Percentiles rank a stretch among this genome's conserved stretches.
Evolutionary conservation across 2,888 invertebrate species (phyloP).

Genomic region (Rhodophaea formosa): DNA sequence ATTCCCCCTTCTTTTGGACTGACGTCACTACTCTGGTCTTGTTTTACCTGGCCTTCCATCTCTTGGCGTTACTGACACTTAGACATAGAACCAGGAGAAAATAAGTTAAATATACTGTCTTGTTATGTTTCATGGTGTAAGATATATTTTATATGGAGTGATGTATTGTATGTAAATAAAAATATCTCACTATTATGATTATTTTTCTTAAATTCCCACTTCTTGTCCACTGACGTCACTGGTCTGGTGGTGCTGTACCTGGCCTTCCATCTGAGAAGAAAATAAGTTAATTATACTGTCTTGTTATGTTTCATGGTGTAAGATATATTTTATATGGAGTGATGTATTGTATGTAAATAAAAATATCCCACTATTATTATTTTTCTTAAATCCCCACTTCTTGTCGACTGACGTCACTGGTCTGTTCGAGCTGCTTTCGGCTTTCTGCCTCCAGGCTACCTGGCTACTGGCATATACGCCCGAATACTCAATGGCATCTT

Average conservation of each 20-base stretch:
- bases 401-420: conserved; percentile 84
- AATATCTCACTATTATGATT: not conserved
- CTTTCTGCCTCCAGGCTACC: no score
- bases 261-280: conserved; percentile 84
- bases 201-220: no score
- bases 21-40: conserved; percentile 85
- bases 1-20: conserved; percentile 81
- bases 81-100: conserved; percentile 82
- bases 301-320: conserved; percentile 10
- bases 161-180: conserved; percentile 14
- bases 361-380: not conserved
- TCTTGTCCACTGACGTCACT: conserved; percentile 83
- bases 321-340: conserved; percentile 17
- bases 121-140: conserved; percentile 10
- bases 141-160: conserved; percentile 17
- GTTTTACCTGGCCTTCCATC: conserved; percentile 86
- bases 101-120: conserved; percentile 38
- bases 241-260: conserved; percentile 84
- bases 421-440: conserved; percentile 83
- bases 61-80: conserved; percentile 85
- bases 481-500: no score
- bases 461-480: no score
- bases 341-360: conserved; percentile 14
- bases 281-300: conserved; percentile 46
- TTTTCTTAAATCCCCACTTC: no score